Evolutionary conservation across 2,888 invertebrate genomes (phyloP), one percentile per base, ranked within the genome.

Genomic region (Blastobasis adustella): DNA sequence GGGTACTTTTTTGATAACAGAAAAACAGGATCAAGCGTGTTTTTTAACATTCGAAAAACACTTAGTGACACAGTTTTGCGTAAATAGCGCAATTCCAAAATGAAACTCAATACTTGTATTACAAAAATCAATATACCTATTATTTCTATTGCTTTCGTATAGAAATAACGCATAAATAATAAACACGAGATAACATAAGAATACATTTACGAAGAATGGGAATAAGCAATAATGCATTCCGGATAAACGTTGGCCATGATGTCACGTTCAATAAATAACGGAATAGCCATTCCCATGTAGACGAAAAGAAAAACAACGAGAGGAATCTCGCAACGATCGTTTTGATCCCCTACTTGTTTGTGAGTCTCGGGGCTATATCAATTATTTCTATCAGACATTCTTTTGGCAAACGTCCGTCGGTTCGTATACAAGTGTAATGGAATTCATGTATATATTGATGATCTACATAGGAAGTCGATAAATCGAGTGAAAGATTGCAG

Each of bases 1-100:
- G 59, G 63, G 48, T 49, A 51, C 53, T 63, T 71, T 76, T 78
- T 65, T 49, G 62, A 68, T 72, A 66, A 59, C 56, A 55, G 52
- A 67, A 76, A 74, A 71, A 63, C 54, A 55, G 60, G 60, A 60
- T 45, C 52, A 56, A 60, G 40, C 38, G 37, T 8, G 37, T 38
- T 23, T 36, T 38, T 45, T 23, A 45, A 23, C 23, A 23, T 23
- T 23, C 23, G 23, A 23, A 23, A 23, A 23, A 23, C 3, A 23
- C 23, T 23, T 23, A 23, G 23, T 23, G 23, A 23, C 23, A 23
- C 23, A 23, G 23, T 23, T 23, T 23, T 23, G 23, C 3, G 3
- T 3, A 23, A 23, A 23, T 23, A 23, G 23, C 23, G 23, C 23
- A 23, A 23, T 23, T 23, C 23, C 3, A 23, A 23, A 23, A 23